Percentiles rank a stretch among this genome's conserved stretches.
phyloP scores from a whole-genome alignment of 1,140 invertebrate species.

The Diplogasteroides magnus region DNA sequence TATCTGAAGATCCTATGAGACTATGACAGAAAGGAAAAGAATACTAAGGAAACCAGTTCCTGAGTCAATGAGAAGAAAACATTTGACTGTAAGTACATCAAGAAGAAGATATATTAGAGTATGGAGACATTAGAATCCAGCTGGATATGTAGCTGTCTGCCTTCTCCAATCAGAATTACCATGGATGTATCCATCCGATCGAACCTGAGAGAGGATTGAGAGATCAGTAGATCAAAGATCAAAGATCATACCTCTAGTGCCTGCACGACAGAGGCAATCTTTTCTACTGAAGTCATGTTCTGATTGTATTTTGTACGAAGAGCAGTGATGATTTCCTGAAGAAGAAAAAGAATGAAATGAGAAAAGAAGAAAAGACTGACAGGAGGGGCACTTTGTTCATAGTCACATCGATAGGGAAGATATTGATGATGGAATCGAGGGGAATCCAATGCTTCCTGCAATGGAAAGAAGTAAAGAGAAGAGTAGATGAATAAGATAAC shows the following conservation, averaged over 20 bases:
- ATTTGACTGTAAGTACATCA: too few species aligned
- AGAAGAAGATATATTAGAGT: too few species aligned
- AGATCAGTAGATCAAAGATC: background rate
- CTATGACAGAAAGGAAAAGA: too few species aligned
- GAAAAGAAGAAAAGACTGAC: slow-evolving; percentile 56
- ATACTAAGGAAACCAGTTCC: too few species aligned
- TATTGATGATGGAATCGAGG: slow-evolving; percentile 87
- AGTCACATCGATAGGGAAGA: slow-evolving; percentile 71
- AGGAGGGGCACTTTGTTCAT: slow-evolving; percentile 71
- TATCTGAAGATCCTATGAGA: too few species aligned
- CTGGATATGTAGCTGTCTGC: slow-evolving; percentile 50
- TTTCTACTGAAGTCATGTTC: slow-evolving; percentile 42
- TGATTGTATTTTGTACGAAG: slow-evolving; percentile 34
- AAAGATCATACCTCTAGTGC: slow-evolving; percentile 34
- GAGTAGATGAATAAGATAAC: background rate
- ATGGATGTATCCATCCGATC: slow-evolving; percentile 45
- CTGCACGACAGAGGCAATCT: slow-evolving; percentile 49
- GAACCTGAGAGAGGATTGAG: background rate
- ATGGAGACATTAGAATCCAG: slow-evolving; percentile 42
- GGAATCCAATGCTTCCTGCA: slow-evolving; percentile 71
- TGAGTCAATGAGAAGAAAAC: too few species aligned
- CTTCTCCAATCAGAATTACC: slow-evolving; percentile 50
- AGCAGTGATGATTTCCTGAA: slow-evolving; percentile 39
- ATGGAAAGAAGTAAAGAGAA: background rate
- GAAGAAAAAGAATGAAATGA: slow-evolving; percentile 17